Percentiles rank a stretch among this genome's conserved stretches.
Evolutionary conservation across 2,888 invertebrate genomes (phyloP).

Genomic region (Harpagoxenus sublaevis): DNA sequence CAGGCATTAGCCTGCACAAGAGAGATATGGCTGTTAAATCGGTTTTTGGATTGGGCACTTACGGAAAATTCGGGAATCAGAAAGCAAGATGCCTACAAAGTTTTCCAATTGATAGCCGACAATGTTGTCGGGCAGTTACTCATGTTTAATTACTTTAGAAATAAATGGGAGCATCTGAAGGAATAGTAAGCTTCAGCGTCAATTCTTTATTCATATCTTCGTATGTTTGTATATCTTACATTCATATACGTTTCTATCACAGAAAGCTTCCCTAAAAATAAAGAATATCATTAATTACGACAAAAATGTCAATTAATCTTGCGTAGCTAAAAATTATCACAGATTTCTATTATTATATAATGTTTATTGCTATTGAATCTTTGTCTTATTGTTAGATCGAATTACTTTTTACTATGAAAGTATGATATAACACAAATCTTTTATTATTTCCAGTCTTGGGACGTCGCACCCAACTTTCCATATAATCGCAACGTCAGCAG

Average conservation of each 20-base stretch:
- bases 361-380: not conserved
- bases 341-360: not conserved
- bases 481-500: conserved; percentile 91
- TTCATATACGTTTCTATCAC: too few species aligned
- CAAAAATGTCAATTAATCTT: not conserved
- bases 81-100: conserved; percentile 93
- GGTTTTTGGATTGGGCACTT: conserved; percentile 92
- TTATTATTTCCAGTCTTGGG: conserved; percentile 89
- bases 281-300: not conserved
- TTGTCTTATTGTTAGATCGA: not conserved
- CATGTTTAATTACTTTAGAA: conserved; percentile 92
- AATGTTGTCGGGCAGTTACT: conserved; percentile 94
- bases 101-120: conserved; percentile 92
- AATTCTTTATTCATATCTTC: too few species aligned
- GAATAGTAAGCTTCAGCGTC: conserved; percentile 89
- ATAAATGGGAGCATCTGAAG: conserved; percentile 91
- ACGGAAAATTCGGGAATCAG: conserved; percentile 92
- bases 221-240: too few species aligned
- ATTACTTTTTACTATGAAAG: not conserved
- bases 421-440: not conserved
- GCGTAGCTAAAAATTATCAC: too few species aligned
- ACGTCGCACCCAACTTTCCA: conserved; percentile 88
- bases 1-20: conserved; percentile 93
- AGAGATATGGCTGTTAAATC: conserved; percentile 93
- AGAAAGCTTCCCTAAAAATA: too few species aligned